Evolutionary conservation across 2,113 vertebrate genomes (phyloP), one percentile per base, ranked within the genome.

Genomic region (Zosterops borbonicus): DNA sequence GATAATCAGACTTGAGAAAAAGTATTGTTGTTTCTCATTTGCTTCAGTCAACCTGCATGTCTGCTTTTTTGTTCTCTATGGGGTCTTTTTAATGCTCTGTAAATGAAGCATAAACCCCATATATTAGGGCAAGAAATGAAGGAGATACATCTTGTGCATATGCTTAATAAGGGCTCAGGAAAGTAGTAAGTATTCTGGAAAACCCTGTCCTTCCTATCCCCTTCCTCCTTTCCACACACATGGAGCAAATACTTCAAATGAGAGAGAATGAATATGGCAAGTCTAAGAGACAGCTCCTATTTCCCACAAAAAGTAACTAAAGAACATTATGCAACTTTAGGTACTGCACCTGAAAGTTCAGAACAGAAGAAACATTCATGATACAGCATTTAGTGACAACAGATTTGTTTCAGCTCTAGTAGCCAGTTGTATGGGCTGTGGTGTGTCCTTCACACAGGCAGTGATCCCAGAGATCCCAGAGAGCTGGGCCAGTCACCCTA

Each of bases 1-100:
- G 67, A 89, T 67, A 95, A 94, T 91, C 31, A 68, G 28, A 94
- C 37, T 84, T 79, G 75, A 93, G 86, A 58, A 92, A 79, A 90
- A 92, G 27, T 49, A 81, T 55, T 91, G 49, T 59, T 76, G 37
- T 88, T 93, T 59, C 88, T 46, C 29, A 67, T 41, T 93, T 97
- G 52, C 81, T 96, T 94, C 75, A 96, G 77, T 83, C 68, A 70
- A 92, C 89, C 23, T 85, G 56, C 35, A 71, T 1, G 19, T 83
- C 87, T 68, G 37, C 78, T 90, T 89, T 97, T 95, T 80, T 92
- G 18, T 87, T 83, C 33, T 86, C 44, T 31, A 3, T 27, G 24
- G 11, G 6, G 0, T 56, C 89, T 94, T 94, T 93, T 90, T 27
- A 89, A 95, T 71, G 80, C 33, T 92, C 94, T 95, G 46, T 58